Evolutionary conservation across 2,113 vertebrate genomes (phyloP).

Genomic region (Oceanodroma tethys): DNA sequence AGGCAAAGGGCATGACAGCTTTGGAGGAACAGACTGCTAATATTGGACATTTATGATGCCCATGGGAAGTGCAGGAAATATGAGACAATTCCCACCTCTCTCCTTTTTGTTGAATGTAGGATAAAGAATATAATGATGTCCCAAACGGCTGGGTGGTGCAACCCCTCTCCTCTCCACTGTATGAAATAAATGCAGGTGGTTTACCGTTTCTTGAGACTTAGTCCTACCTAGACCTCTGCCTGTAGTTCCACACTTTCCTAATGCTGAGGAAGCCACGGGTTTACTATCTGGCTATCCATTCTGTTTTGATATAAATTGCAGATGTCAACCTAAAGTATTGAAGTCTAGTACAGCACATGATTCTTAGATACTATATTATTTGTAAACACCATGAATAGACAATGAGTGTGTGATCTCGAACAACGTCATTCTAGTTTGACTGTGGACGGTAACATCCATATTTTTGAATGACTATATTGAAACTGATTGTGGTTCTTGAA

Average conservation of each 20-base stretch:
- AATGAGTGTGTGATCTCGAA: neutral
- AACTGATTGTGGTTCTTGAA: neutral
- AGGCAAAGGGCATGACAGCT: neutral
- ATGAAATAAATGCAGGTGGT: neutral
- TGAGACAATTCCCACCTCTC: neutral
- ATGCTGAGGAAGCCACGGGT: neutral
- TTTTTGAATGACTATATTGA: neutral
- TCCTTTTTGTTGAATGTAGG: neutral
- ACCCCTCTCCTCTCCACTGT: neutral
- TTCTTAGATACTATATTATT: neutral
- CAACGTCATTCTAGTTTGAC: neutral
- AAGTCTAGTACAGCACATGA: neutral
- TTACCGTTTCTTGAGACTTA: neutral
- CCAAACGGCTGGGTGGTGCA: neutral
- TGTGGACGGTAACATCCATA: neutral
- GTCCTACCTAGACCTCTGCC: neutral
- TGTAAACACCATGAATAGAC: neutral
- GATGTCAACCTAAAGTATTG: neutral
- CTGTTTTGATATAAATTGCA: neutral
- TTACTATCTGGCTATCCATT: neutral
- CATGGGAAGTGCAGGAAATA: neutral
- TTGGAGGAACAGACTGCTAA: neutral
- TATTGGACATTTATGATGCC: neutral
- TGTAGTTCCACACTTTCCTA: neutral
- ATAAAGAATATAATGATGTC: neutral